Base-by-base conservation (phyloP, 2,113 vertebrate genomes). In the Pelusios castaneus region DNA sequence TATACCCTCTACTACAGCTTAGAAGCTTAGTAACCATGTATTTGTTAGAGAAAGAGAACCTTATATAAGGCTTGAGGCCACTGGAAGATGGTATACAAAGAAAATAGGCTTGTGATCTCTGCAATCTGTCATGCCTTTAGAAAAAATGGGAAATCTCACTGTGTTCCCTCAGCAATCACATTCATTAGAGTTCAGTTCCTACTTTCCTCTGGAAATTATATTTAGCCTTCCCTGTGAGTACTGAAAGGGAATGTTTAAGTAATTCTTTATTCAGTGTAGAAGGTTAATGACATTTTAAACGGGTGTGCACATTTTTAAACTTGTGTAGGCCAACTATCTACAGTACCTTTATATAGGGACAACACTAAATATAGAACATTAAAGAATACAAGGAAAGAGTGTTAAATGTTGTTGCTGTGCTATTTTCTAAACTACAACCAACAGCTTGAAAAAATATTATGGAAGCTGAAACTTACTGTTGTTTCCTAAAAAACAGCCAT, bases 391-490 rank as follows among this genome's bases (percentile, higher is more conserved):
- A 94, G 47, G 0, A 3, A 92, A 93, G 90, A 95, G 87, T 96
- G 97, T 96, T 95, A 75, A 93, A 95, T 91, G 93, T 92, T 96
- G 29, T 90, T 85, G 91, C 84, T 76, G 27, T 63, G 54, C 82
- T 90, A 3, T 96, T 93, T 95, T 95, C 96, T 91, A 95, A 97
- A 89, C 88, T 96, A 21, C 84, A 95, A 93, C 95, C 2, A 12
- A 84, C 91, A 96, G 58, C 92, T 94, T 97, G 82, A 82, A 92
- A 91, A 90, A 95, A 95, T 96, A 94, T 95, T 95, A 83, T 91
- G 94, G 91, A 94, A 89, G 85, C 89, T 92, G 95, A 97, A 94
- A 91, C 91, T 97, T 97, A 95, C 95, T 97, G 94, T 85, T 96
- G 81, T 90, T 56, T 90, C 7, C 83, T 85, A 82, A 90, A 77